A percentile compares a stretch with the other conserved stretches of the same genome.
Conservation (phyloP, 92 coral and sea anemone species). For the Nematostella vectensis region DNA sequence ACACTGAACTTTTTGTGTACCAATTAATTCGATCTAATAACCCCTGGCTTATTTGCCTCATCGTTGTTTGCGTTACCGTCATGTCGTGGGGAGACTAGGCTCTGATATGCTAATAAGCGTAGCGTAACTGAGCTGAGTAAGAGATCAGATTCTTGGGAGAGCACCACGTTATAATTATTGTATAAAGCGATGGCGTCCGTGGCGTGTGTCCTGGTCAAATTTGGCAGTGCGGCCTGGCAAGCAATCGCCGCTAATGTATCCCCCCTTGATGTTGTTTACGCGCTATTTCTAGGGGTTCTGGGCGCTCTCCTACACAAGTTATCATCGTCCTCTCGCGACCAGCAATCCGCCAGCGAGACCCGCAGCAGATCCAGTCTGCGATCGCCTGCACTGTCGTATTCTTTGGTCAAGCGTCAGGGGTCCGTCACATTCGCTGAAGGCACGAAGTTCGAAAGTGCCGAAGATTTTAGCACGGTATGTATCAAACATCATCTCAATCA, state of each 20-base stretch:
- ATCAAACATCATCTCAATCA: too few relatives aligned
- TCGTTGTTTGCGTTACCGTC: too few relatives aligned
- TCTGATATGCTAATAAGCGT: too few relatives aligned
- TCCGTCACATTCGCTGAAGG: conserved; percentile 78
- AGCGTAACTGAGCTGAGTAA: too few relatives aligned
- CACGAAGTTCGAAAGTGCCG: conserved; percentile 54
- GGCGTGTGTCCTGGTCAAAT: not conserved
- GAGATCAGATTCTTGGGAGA: too few relatives aligned
- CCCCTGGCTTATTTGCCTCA: too few relatives aligned
- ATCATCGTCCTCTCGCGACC: conserved; percentile 15
- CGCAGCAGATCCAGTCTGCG: conserved; percentile 40
- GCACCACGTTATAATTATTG: too few relatives aligned
- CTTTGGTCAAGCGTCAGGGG: conserved; percentile 38
- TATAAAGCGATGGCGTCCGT: not conserved
- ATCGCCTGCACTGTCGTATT: conserved; percentile 15
- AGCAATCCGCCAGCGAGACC: conserved; percentile 13
- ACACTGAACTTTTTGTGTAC: too few relatives aligned
- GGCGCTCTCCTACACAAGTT: conserved; percentile 38
- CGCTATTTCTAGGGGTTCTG: conserved; percentile 52
- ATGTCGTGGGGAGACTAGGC: too few relatives aligned
- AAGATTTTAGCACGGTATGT: conserved; percentile 52
- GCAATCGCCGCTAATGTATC: conserved; percentile 20
- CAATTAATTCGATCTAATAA: too few relatives aligned
- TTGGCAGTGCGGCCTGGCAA: not conserved
- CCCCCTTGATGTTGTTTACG: conserved; percentile 28